phyloP scores from a whole-genome alignment of 1,140 invertebrate species.

The Yoshiicerus persimilis region DNA sequence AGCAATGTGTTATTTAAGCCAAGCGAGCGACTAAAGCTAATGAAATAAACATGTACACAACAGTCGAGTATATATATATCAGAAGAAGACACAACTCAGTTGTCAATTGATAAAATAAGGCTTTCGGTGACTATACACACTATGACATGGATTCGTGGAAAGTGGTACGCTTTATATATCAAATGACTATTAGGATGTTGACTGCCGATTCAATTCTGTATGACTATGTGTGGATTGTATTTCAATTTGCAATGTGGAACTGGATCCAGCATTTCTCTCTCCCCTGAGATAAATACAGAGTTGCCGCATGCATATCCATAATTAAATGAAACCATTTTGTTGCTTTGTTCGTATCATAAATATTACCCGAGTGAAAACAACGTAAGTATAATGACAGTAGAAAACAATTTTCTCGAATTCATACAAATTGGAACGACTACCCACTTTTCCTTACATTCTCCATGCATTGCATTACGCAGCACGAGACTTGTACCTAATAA shows the following conservation, averaged over 20 bases:
- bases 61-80: not conserved
- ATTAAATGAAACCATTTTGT: constrained; percentile 1
- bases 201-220: not conserved
- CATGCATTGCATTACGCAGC: no score
- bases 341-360: not conserved
- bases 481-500: no score
- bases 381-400: not conserved
- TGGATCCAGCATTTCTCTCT: not conserved
- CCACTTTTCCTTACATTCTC: no score
- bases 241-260: not conserved
- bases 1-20: not conserved
- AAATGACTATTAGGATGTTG: not conserved
- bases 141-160: not conserved
- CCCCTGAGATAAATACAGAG: not conserved
- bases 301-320: not conserved
- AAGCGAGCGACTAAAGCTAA: not conserved
- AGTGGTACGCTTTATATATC: not conserved
- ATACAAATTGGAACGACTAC: no score
- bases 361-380: not conserved
- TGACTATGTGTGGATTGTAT: not conserved
- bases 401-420: not conserved
- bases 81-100: not conserved
- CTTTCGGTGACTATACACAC: not conserved
- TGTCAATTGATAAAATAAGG: not conserved
- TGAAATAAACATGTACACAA: not conserved